Base-by-base conservation (phyloP, 2,888 invertebrate species). In the Hirudinaria manillensis region DNA sequence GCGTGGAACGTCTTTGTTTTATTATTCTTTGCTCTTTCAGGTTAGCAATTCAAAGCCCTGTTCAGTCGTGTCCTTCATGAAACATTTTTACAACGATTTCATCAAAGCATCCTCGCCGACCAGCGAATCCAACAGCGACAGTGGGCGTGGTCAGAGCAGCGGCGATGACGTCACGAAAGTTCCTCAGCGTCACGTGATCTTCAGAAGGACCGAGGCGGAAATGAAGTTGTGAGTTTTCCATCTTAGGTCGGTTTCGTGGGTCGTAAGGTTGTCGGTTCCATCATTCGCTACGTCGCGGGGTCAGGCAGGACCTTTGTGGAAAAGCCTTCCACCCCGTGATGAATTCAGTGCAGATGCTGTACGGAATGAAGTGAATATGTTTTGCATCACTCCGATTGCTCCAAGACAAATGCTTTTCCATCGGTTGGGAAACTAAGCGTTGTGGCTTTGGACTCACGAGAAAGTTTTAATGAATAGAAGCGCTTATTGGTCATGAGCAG, bases 51-150 rank as follows among this genome's bases (percentile, higher is more conserved):
- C 61, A 0, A 61, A 61, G 61, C 61, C 61, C 13, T 61, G 61
- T 29, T 61, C 70, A 13, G 61, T 61, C 71, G 71, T 71, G 29
- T 71, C 71, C 53, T 53, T 71, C 32, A 27, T 53, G 38, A 71
- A 71, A 51, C 32, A 27, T 19, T 51, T 53, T 24, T 71, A 45
- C 51, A 51, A 27, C 71, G 53, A 27, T 27, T 24, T 51, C 24
- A 51, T 16, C 70, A 45, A 19, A 21, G 71, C 55, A 21, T 32
- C 72, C n/a, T 72, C 72, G 1, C 72, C 72, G 3, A 72, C 55
- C 56, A 75, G 75, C 29, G 71, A 71, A n/a, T 75, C 75, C 13
- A 71, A 55, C 72, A 75, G 75, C 45, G 75, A 75, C 75, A 75
- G 75, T 29, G 75, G 75, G 13, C 55, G 65, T 7, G 75, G 75